These are phyloP conservation scores for Rhamnusium bicolor DNA, from an alignment of 2,888 invertebrate genomes.

Conservation along the genomic window DNA sequence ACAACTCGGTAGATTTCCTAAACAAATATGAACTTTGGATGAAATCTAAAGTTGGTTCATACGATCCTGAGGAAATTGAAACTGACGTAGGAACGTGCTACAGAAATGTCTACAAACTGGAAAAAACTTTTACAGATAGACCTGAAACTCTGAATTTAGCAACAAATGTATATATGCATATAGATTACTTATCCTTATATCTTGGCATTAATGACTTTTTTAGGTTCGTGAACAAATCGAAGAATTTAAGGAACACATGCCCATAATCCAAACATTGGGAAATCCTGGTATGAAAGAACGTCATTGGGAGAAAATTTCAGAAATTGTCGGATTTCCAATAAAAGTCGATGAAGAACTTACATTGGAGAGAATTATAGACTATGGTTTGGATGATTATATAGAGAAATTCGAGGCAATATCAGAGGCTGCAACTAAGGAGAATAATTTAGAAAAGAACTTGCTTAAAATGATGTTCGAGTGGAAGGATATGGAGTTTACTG, in stretches of 20 bases:
- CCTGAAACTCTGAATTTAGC: slow-evolving; percentile 85
- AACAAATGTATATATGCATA: slow-evolving; percentile 70
- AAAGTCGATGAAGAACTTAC: slow-evolving; percentile 87
- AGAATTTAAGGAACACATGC: slow-evolving; percentile 89
- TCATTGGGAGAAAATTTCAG: slow-evolving; percentile 96
- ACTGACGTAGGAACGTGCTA: slow-evolving; percentile 80
- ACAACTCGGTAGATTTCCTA: slow-evolving; percentile 89
- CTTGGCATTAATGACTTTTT: neutral
- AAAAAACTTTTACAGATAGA: slow-evolving; percentile 86
- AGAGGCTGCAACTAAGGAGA: slow-evolving; percentile 96
- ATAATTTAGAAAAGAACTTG: slow-evolving; percentile 90
- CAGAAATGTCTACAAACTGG: slow-evolving; percentile 88
- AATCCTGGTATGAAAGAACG: slow-evolving; percentile 94
- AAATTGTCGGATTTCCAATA: slow-evolving; percentile 95
- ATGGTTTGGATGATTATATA: slow-evolving; percentile 90
- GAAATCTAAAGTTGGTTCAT: slow-evolving; percentile 84
- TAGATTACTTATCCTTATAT: neutral
- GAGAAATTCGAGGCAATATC: slow-evolving; percentile 93
- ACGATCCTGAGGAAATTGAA: slow-evolving; percentile 93
- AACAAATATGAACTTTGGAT: slow-evolving; percentile 90
- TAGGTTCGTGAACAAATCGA: slow-evolving; percentile 82
- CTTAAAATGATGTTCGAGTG: slow-evolving; percentile 94
- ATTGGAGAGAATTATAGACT: slow-evolving; percentile 89
- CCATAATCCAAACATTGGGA: slow-evolving; percentile 93
- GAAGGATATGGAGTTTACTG: slow-evolving; percentile 84